A percentile compares a stretch with the other conserved stretches of the same genome.
Conservation (phyloP, 2,888 invertebrate species). For the Pachydiplax longipennis region DNA sequence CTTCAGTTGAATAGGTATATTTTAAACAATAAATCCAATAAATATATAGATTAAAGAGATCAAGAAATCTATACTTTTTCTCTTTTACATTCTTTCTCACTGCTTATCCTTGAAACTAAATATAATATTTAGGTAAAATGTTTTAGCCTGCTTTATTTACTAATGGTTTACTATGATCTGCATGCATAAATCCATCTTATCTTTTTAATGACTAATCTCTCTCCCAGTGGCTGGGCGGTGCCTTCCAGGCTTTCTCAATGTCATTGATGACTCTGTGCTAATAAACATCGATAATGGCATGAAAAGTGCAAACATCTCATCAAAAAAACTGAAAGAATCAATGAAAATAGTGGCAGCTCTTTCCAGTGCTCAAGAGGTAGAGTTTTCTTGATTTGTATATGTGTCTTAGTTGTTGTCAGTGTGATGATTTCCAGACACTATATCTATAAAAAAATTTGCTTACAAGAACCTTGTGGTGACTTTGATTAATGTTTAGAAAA, state of each 20-base stretch:
- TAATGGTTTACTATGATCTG: no score
- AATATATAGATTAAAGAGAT: no score
- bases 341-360: conserved; percentile 62
- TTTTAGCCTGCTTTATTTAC: no score
- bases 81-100: no score
- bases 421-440: conserved; percentile 13
- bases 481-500: no score
- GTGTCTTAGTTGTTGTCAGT: conserved; percentile 35
- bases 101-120: no score
- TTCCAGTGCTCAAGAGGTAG: conserved; percentile 62
- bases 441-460: not conserved
- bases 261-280: conserved; percentile 26
- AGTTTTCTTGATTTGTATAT: conserved; percentile 53
- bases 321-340: conserved; percentile 59
- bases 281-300: not conserved
- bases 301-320: conserved; percentile 52
- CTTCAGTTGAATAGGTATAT: no score
- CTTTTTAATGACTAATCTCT: conserved; percentile 49
- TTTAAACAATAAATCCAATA: no score
- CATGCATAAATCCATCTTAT: no score
- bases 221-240: conserved; percentile 65
- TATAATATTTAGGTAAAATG: no score
- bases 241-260: conserved; percentile 59
- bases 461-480: no score
- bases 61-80: no score